A percentile compares a stretch with the other conserved stretches of the same genome.
These are phyloP conservation scores for Helicolenus hilgendorfi DNA, from an alignment of 2,797 vertebrate genomes.

Conservation along the genomic window DNA sequence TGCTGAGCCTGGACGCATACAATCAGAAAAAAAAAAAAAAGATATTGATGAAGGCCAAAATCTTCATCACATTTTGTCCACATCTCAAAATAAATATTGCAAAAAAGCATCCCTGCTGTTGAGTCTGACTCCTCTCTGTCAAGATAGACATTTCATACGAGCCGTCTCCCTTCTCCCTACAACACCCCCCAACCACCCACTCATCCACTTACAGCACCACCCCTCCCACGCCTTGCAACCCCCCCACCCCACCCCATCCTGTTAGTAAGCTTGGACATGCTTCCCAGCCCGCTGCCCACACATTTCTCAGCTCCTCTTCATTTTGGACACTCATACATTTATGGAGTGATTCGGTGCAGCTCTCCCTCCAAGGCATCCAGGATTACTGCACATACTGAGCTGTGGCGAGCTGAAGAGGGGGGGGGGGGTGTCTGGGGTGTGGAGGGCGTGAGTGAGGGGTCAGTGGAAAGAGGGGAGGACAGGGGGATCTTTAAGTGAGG, in stretches of 20 bases:
- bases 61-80: background rate
- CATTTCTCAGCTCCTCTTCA: slow-evolving; percentile 85
- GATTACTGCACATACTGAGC: slow-evolving; percentile 78
- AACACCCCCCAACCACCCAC: slow-evolving; percentile 32
- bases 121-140: slow-evolving; percentile 23
- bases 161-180: slow-evolving; percentile 29
- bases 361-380: slow-evolving; percentile 79
- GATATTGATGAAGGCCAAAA: slow-evolving; percentile 12
- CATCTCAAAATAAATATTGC: slow-evolving; percentile 42
- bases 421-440: background rate
- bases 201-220: slow-evolving; percentile 44
- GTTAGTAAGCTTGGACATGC: slow-evolving; percentile 82
- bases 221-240: slow-evolving; percentile 17
- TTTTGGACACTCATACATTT: slow-evolving; percentile 90
- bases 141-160: slow-evolving; percentile 42
- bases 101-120: slow-evolving; percentile 4
- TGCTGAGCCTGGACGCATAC: background rate
- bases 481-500: slow-evolving; percentile 42
- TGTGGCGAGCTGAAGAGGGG: slow-evolving; percentile 10
- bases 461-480: slow-evolving; percentile 11
- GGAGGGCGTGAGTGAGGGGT: background rate
- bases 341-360: slow-evolving; percentile 84
- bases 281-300: slow-evolving; percentile 83
- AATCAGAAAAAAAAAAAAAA: background rate
- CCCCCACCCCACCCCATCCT: slow-evolving; percentile 54